Evolutionary conservation across 2,113 vertebrate species (phyloP).

Genomic region (Chaenogobius annularis): DNA sequence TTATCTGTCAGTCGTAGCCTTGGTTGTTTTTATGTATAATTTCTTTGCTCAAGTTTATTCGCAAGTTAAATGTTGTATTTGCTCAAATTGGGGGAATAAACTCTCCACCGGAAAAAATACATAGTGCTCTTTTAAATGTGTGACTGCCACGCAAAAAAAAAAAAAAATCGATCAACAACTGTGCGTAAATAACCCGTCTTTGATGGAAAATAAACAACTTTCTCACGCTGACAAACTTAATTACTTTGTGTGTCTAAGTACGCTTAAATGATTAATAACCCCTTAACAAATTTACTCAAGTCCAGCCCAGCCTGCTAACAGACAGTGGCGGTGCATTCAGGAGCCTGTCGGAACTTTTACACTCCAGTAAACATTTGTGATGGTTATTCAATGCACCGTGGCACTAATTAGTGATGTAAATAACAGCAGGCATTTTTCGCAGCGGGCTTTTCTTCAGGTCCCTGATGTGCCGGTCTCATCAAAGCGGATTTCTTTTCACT

Average conservation of each 20-base stretch:
- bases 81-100: too few species aligned
- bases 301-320: background rate
- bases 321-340: background rate
- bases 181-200: background rate
- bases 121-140: background rate
- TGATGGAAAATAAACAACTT: background rate
- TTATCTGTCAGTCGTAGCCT: too few species aligned
- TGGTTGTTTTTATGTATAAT: too few species aligned
- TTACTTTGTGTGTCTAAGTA: background rate
- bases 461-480: constrained; percentile 41
- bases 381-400: constrained; percentile 48
- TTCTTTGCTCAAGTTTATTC: too few species aligned
- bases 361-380: constrained; percentile 22
- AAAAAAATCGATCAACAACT: background rate
- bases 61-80: too few species aligned
- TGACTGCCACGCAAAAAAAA: too few species aligned
- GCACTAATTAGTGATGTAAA: constrained; percentile 69
- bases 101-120: background rate
- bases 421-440: constrained; percentile 45
- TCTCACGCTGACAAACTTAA: background rate
- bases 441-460: constrained; percentile 14
- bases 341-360: constrained; percentile 14
- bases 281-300: too few species aligned
- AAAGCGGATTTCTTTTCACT: constrained; percentile 52
- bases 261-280: background rate